Base-by-base conservation (phyloP, 2,113 vertebrate genomes). In the Stictonetta naevosa region DNA sequence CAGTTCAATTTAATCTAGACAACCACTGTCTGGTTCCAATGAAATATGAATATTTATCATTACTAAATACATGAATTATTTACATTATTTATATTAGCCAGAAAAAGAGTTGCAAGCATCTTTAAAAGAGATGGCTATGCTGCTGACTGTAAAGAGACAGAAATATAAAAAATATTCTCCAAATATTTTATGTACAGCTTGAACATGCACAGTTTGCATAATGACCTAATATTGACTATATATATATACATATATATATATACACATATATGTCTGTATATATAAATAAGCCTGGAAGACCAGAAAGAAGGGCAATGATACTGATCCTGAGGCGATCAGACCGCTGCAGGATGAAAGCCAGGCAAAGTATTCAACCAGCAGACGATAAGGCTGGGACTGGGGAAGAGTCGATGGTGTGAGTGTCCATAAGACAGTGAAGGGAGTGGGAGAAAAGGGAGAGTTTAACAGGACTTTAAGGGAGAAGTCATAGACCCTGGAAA, bases 1-100 rank as follows among this genome's bases (percentile, higher is more conserved):
- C 60, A 93, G 79, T 90, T 95, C 90, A 93, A 93, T 95, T 95
- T 95, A 96, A 95, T 90, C 83, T 94, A 92, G 67, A 93, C 19
- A 3, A 95, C 91, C 80, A 93, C 89, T 91, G 69, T 94, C 86
- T 97, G 78, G 59, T 93, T 97, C 69, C 95, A 95, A 95, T 93
- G 83, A 96, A 97, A 90, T 92, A 95, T 91, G 84, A 96, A 96
- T 97, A 97, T 97, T 97, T 97, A 97, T 90, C 3, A 0, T 95
- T 92, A 88, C 88, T 83, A 96, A 97, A 96, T 89, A 77, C 77
- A 95, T 96, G 66, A 95, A 97, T 98, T 95, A 96, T 95, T 97
- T 92, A 97, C 88, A 94, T 73, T 95, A 83, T 95, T 96, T 89
- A 92, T 87, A 94, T 89, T 73, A 96, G 82, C 42, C 82, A 72